Evolutionary conservation across 2,113 vertebrate species (phyloP).

Genomic region (Melanocharis versteri): DNA sequence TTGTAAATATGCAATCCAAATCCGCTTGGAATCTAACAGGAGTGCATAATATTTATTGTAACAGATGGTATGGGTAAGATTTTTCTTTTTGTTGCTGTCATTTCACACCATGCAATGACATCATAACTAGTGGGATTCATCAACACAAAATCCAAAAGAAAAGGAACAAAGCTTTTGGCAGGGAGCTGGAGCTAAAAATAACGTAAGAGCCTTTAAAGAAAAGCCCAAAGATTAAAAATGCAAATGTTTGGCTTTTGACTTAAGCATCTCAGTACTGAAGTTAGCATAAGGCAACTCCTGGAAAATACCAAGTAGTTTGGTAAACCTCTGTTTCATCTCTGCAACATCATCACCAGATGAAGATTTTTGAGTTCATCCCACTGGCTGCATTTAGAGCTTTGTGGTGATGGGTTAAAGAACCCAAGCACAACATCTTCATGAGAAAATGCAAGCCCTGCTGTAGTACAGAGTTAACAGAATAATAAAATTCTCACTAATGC

Average conservation of each 20-base stretch:
- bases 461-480: not conserved
- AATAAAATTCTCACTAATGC: not conserved
- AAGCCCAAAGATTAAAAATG: conserved; percentile 14
- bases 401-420: not conserved
- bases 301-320: not conserved
- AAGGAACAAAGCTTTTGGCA: conserved; percentile 4
- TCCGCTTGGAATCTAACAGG: not conserved
- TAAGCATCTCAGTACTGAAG: not conserved
- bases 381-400: not conserved
- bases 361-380: not conserved
- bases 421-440: not conserved
- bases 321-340: not conserved
- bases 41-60: not conserved
- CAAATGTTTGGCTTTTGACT: not conserved
- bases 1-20: not conserved
- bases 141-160: not conserved
- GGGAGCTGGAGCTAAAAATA: conserved; percentile 28
- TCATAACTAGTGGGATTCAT: conserved; percentile 14
- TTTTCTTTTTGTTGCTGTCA: conserved; percentile 17
- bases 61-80: not conserved
- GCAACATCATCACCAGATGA: not conserved
- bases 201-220: not conserved
- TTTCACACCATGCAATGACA: not conserved
- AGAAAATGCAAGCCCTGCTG: not conserved
- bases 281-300: not conserved